Percentiles rank a stretch among this genome's conserved stretches.
phyloP scores from a whole-genome alignment of 2,113 vertebrate genomes.

The Gallinago media region DNA sequence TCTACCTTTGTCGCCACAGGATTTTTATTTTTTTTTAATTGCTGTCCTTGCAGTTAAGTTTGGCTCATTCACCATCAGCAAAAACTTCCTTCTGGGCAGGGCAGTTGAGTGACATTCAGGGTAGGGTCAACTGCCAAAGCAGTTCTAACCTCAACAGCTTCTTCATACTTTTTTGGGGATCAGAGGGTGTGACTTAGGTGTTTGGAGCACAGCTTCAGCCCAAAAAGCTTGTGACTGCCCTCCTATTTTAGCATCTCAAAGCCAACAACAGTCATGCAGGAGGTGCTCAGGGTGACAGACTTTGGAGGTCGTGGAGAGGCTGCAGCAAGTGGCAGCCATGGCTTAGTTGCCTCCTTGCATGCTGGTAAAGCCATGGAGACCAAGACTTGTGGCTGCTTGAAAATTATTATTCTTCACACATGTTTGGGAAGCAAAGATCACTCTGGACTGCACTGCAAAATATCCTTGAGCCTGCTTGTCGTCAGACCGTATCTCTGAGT shows the following conservation, averaged over 20 bases:
- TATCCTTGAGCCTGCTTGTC: neutral
- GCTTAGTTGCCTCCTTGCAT: neutral
- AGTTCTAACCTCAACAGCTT: neutral
- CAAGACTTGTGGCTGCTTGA: neutral
- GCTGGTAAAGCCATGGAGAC: neutral
- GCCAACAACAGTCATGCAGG: neutral
- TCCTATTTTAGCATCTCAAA: neutral
- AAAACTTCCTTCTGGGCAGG: neutral
- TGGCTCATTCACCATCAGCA: neutral
- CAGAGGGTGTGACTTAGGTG: neutral
- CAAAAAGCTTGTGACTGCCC: neutral
- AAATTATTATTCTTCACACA: neutral
- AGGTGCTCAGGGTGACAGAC: neutral
- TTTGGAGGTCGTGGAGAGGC: fast-evolving
- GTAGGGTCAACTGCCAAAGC: neutral
- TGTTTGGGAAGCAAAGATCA: neutral
- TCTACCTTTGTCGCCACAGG: neutral
- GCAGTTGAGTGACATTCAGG: neutral
- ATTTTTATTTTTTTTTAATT: neutral
- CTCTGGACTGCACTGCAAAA: neutral
- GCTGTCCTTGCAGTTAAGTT: neutral
- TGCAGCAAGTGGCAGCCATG: neutral
- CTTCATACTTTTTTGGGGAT: neutral
- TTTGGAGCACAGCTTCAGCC: neutral
- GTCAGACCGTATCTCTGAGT: neutral